Base-by-base conservation (phyloP, 2,113 vertebrate species). In the Oncorhynchus gorbuscha region DNA sequence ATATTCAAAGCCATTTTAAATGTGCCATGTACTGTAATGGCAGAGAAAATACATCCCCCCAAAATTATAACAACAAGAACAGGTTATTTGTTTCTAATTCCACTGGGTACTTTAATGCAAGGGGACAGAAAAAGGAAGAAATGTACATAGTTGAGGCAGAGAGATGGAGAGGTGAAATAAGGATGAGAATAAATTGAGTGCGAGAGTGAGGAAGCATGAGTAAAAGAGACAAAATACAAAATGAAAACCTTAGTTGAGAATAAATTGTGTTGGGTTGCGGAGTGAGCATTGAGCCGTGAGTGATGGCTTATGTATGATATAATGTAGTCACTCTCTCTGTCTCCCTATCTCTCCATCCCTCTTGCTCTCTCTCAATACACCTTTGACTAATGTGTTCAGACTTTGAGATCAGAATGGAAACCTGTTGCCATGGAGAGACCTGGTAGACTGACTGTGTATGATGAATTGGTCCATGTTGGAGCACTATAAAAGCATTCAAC, bases 401-500 rank as follows among this genome's bases (percentile, higher is more conserved):
- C 39, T 39, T 39, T 45, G 39, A 45, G 39, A 45, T 45, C 39
- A 45, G 39, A 45, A 45, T 45, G 39, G 39, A 45, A 20, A 74
- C 70, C 64, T 80, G 79, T 80, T 80, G 74, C 74, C 51, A 76
- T 73, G 70, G 74, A 76, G 49, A 62, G 73, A 30, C 18, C 22
- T 6, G 18, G 55, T 18, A 20, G 30, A 35, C n/a, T 30, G 22
- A 65, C 65, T 45, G 1, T 58, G 4, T 58, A 16, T 58, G 55
- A 18, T 58, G 20, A 14, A 58, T 45, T 45, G 39, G 55, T 20
- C 14, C 20, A 20, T 58, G 55, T 58, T 58, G 55, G 14, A 20
- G 6, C 55, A 14, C 55, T 58, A 58, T 58, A 58, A 20, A 58
- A 20, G 55, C 18, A 20, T 58, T 58, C 55, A 58, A 20, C 14